Base-by-base conservation (phyloP, 1,140 invertebrate genomes). In the Bombus superbus region DNA sequence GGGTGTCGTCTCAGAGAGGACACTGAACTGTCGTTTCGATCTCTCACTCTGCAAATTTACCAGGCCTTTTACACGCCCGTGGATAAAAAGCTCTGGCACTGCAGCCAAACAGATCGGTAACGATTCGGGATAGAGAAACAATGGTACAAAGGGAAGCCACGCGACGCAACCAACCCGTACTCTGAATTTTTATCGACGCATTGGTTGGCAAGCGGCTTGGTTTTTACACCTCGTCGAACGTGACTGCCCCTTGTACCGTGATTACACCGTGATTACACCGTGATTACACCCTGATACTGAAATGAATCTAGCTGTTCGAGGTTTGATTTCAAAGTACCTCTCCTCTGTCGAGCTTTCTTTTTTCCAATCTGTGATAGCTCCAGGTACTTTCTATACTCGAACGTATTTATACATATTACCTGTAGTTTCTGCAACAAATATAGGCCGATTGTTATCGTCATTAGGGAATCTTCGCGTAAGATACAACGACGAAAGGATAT, bases 11-110 rank as follows among this genome's bases (percentile, higher is more conserved):
- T 71, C 32, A 53, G 64, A 40, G 59, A 78, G 88, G 72, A 84
- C 73, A 66, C 18, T 77, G 77, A 86, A 74, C 74, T 62, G 84
- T 77, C 44, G 69, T 53, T 35, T 57, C 88, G 69, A 76, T 71
- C 86, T 57, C 75, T 85, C 80, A 64, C 84, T 69, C 81, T 72
- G 77, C 78, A 82, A 89, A 87, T 87, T 85, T 71, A 76, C 81
- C 88, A 74, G 77, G 79, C 85, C 85, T 87, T 87, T 90, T 90
- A 89, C 89, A 87, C 81, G 81, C 25, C 77, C 32, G 6, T 47
- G 40, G 32, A 15, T 62, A 84, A 89, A 87, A 90, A 89, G 69
- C 62, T 15, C 13, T 18, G 75, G 85, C 59, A 83, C 38, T 15
- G 42, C 38, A n/a, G 88, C 87, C 84, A 89, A 89, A 86, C 79